These are phyloP conservation scores for Thaleichthys pacificus DNA, from an alignment of 2,797 vertebrate genomes.

Conservation along the genomic window DNA sequence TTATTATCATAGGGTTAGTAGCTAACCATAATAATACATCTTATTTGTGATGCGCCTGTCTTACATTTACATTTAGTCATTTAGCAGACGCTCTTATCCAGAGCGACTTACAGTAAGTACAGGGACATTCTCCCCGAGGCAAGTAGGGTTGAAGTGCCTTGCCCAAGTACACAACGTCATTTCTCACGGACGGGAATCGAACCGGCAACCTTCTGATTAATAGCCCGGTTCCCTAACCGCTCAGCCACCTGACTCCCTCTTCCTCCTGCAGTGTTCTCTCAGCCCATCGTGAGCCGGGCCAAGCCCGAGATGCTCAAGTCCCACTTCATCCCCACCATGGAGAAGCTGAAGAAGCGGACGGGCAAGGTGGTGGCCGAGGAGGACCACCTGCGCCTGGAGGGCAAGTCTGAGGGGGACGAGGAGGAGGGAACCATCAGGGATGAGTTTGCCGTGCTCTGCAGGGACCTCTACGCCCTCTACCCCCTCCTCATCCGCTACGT, in stretches of 20 bases:
- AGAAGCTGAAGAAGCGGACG: constrained; percentile 89
- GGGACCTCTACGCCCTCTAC: constrained; percentile 92
- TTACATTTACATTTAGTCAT: background rate
- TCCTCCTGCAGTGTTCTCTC: constrained; percentile 83
- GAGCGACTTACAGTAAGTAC: too few relatives aligned
- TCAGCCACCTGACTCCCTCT: background rate
- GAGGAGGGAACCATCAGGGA: constrained; percentile 89
- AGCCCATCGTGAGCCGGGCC: constrained; percentile 93
- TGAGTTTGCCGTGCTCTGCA: constrained; percentile 93
- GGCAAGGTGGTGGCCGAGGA: constrained; percentile 94
- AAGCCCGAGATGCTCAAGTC: constrained; percentile 89
- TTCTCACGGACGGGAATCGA: too few relatives aligned
- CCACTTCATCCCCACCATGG: constrained; percentile 95
- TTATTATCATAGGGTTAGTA: too few relatives aligned
- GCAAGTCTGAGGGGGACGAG: constrained; percentile 85
- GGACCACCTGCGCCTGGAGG: constrained; percentile 91
- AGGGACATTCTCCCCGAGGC: too few relatives aligned
- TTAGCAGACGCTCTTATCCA: too few relatives aligned
- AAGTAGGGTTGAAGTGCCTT: too few relatives aligned
- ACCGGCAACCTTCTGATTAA: too few relatives aligned
- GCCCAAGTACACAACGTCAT: too few relatives aligned
- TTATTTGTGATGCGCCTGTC: background rate
- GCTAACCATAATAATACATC: background rate
- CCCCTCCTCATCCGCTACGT: constrained; percentile 94
- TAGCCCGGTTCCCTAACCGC: too few relatives aligned